A percentile compares a stretch with the other conserved stretches of the same genome.
These are phyloP conservation scores for Drosophila neoperkinsi DNA, from an alignment of 2,888 invertebrate species.

Conservation along the genomic window DNA sequence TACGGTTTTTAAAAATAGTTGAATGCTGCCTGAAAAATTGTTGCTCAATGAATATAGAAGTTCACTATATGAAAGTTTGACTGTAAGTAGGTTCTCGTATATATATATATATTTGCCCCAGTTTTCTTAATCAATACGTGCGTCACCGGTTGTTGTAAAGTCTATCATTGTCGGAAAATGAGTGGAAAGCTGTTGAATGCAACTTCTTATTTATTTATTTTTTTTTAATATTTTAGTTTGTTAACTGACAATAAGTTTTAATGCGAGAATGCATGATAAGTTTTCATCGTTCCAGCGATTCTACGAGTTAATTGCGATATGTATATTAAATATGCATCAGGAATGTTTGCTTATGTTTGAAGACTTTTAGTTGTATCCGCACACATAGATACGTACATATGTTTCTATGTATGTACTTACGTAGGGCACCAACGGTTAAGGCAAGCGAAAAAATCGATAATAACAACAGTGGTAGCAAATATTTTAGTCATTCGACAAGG, in stretches of 20 bases:
- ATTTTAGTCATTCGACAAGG: constrained; percentile 25
- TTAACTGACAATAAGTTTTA: background rate
- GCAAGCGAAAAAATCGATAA: constrained; percentile 67
- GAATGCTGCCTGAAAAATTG: background rate
- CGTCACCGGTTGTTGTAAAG: background rate
- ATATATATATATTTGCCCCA: background rate
- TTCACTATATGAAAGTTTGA: background rate
- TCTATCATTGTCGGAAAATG: background rate
- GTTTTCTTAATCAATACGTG: constrained; percentile 11
- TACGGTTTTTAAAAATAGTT: background rate
- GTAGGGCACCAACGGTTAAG: constrained; percentile 36
- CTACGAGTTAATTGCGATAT: background rate
- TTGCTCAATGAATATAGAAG: background rate
- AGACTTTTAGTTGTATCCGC: background rate
- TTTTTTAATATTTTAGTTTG: background rate
- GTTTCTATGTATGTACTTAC: background rate
- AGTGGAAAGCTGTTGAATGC: background rate
- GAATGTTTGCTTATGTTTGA: background rate
- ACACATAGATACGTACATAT: background rate
- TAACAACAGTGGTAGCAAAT: constrained; percentile 28
- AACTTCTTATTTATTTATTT: background rate
- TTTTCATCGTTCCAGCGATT: background rate
- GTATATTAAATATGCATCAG: background rate
- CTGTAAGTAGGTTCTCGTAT: background rate
- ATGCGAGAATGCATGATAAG: background rate